Base-by-base conservation (phyloP, 2,113 vertebrate genomes). In the Ranitomeya variabilis region DNA sequence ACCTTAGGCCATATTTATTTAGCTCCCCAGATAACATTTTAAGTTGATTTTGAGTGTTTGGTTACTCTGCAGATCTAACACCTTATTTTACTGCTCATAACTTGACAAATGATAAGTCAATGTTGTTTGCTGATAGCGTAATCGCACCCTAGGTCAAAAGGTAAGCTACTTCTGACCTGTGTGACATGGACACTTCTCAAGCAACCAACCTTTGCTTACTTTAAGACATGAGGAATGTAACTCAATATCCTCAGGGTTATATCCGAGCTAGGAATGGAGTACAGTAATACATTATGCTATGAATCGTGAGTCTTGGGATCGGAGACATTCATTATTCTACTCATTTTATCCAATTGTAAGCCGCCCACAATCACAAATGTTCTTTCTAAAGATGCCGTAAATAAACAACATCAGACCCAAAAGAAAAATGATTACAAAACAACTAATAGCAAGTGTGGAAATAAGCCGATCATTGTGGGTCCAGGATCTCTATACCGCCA, bases 201-300 rank as follows among this genome's bases (percentile, higher is more conserved):
- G 12, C 89, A 83, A 77, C 73, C 91, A 88, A 91, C 87, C 90
- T 91, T 90, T 92, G 81, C 78, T 89, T 74, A 73, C 89, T 90
- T 93, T 83, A 59, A 87, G 86, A 88, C 89, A 85, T 52, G 90
- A 71, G 91, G 93, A 93, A 93, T 89, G 59, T 90, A 91, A 93
- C 91, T 69, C 88, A 85, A 90, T 91, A 91, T 87, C 84, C 93
- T 89, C 85, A 80, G 90, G 92, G 90, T 90, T 89, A 31, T 91
- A 86, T 15, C 11, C 83, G 82, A 84, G 64, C 83, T 13, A 57
- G 14, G 55, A 59, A 60, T 26, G 15, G 23, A 26, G 77, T 79
- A 80, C 54, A 54, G 77, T 26, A 18, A 60, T 60, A 80, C 55
- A 80, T 60, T 76, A 23, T 80, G n/a, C 54, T 10, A 13, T 19